Conservation (phyloP, 2,797 vertebrate species). For the Sitta carolinensis region DNA sequence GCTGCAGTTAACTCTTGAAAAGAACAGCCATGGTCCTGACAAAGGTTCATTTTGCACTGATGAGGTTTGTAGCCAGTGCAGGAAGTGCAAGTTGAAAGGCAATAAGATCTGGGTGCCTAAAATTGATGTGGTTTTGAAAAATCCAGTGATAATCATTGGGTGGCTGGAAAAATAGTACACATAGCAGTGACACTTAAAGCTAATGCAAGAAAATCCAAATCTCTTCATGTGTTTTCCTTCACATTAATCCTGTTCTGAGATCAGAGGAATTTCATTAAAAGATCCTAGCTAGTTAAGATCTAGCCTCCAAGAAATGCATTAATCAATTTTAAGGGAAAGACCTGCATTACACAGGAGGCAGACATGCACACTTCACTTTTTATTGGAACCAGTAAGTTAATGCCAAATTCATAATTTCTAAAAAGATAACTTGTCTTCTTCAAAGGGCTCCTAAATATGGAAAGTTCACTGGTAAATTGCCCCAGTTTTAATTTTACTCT, state of each 20-base stretch:
- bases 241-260: background rate
- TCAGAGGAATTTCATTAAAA: constrained; percentile 28
- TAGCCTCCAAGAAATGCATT: background rate
- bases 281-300: background rate
- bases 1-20: constrained; percentile 32
- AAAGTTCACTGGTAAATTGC: background rate
- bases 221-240: background rate
- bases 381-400: background rate
- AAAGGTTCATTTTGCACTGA: background rate
- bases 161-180: background rate
- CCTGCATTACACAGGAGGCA: background rate
- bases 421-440: background rate
- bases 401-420: background rate
- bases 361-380: background rate
- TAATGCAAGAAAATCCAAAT: constrained; percentile 20
- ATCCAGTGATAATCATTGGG: background rate
- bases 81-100: background rate
- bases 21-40: background rate
- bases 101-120: background rate
- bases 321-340: background rate
- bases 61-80: background rate
- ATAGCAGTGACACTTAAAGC: background rate
- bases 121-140: constrained; percentile 5
- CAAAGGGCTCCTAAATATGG: background rate
- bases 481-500: background rate